Percentiles rank a stretch among this genome's conserved stretches.
phyloP scores from a whole-genome alignment of 2,888 invertebrate genomes.

The Harpalus rubripes region DNA sequence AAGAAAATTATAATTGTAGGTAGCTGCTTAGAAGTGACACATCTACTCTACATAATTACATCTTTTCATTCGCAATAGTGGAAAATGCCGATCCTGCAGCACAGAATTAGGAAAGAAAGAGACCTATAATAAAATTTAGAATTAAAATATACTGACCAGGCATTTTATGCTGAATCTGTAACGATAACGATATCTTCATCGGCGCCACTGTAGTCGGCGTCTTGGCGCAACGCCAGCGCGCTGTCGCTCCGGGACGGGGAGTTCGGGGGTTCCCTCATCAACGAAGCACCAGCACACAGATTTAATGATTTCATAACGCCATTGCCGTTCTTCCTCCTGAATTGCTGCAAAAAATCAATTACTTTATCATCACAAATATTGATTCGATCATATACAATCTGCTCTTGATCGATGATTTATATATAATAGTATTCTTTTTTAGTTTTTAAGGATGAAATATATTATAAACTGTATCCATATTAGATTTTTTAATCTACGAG shows the following conservation, averaged over 20 bases:
- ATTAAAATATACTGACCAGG: not conserved
- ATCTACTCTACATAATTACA: too few relatives aligned
- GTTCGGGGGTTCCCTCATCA: conserved; percentile 52
- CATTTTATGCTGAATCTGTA: not conserved
- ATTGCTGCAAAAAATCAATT: conserved; percentile 56
- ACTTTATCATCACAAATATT: not conserved
- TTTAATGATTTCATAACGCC: conserved; percentile 66
- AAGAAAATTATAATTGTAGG: too few relatives aligned
- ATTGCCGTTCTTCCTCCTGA: conserved; percentile 48
- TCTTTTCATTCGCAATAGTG: too few relatives aligned
- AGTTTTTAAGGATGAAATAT: too few relatives aligned
- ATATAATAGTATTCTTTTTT: too few relatives aligned
- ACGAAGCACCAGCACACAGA: conserved; percentile 55
- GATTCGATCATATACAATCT: not conserved
- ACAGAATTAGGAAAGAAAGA: too few relatives aligned
- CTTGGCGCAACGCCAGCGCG: conserved; percentile 57
- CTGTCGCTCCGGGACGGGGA: conserved; percentile 18
- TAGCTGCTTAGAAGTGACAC: too few relatives aligned
- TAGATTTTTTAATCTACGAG: too few relatives aligned
- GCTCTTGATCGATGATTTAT: not conserved
- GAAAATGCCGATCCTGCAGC: too few relatives aligned
- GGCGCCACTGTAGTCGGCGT: conserved; percentile 35
- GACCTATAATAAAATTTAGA: not conserved
- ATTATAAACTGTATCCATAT: too few relatives aligned
- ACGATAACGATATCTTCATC: not conserved